These are phyloP conservation scores for Brachyopa scutellaris DNA, from an alignment of 2,888 invertebrate species.

Conservation along the genomic window DNA sequence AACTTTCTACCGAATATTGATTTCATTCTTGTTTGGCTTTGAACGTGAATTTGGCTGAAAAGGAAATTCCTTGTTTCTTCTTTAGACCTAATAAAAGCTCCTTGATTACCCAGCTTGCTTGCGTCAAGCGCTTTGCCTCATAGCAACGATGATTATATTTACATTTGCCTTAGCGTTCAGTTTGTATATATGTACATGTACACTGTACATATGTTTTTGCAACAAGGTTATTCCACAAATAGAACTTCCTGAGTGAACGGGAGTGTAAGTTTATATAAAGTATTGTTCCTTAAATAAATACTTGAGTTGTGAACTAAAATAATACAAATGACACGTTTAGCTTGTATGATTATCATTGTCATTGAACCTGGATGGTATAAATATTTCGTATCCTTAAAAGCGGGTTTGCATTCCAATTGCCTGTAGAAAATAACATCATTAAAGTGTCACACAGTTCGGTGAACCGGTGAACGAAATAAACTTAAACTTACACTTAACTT, in stretches of 20 bases:
- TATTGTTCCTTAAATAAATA: conserved; percentile 44
- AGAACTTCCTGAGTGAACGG: conserved; percentile 34
- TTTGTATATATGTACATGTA: no score
- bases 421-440: no score
- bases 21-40: conserved; percentile 8
- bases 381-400: no score
- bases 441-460: no score
- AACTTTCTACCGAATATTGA: conserved; percentile 36
- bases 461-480: no score
- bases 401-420: no score
- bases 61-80: conserved; percentile 37
- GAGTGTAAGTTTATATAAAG: conserved; percentile 21
- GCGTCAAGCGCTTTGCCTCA: conserved; percentile 35
- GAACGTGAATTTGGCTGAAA: not conserved
- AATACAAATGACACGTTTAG: not conserved
- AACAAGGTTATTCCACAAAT: conserved; percentile 44
- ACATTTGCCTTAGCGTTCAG: conserved; percentile 30
- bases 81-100: conserved; percentile 48
- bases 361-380: no score
- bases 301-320: not conserved
- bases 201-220: conserved; percentile 1
- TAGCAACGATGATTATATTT: conserved; percentile 40
- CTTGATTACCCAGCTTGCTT: conserved; percentile 45
- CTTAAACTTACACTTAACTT: no score
- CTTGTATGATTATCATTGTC: no score